Evolutionary conservation across 2,113 vertebrate species (phyloP).

Genomic region (Anas platyrhynchos): DNA sequence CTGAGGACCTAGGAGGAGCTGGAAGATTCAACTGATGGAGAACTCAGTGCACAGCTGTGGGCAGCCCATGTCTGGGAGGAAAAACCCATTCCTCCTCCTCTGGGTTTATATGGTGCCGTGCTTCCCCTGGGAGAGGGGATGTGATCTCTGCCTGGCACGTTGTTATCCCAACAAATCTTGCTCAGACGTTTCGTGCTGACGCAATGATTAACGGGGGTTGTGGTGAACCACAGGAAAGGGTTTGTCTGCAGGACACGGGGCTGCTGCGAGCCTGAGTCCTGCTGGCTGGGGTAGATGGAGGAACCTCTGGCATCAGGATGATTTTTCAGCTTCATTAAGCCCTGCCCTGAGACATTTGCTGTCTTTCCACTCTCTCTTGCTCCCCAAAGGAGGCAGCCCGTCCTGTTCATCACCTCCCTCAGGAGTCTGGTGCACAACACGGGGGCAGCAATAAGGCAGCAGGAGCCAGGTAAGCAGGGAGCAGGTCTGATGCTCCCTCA

Average conservation of each 20-base stretch:
- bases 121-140: neutral
- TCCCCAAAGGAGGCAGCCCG: neutral
- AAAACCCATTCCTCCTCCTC: neutral
- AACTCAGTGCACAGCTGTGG: fast-evolving
- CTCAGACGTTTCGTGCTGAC: neutral
- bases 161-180: neutral
- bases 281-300: neutral
- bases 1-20: neutral
- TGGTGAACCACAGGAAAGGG: neutral
- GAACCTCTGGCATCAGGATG: neutral
- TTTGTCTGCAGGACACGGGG: neutral
- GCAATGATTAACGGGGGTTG: neutral
- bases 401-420: neutral
- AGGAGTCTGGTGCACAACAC: fast-evolving
- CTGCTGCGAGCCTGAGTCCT: neutral
- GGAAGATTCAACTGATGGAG: neutral
- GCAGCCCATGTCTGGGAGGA: fast-evolving
- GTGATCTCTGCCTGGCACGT: neutral
- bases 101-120: fast-evolving
- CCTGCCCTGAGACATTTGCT: neutral
- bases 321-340: neutral
- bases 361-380: neutral
- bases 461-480: neutral
- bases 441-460: neutral
- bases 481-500: neutral